A percentile compares a stretch with the other conserved stretches of the same genome.
Conservation (phyloP, 2,113 vertebrate species). For the Cinclus mexicanus region DNA sequence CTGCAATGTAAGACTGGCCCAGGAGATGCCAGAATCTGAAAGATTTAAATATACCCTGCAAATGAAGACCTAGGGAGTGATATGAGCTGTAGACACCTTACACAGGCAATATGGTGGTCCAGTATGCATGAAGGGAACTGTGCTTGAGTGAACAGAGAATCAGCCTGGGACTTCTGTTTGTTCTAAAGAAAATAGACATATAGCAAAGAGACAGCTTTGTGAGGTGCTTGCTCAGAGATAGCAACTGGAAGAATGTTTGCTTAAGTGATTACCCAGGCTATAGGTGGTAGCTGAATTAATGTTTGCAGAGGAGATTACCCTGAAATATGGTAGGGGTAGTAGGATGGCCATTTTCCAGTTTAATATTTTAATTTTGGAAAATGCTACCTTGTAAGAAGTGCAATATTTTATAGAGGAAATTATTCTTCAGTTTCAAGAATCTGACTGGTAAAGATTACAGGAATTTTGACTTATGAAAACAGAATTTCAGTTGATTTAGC, state of each 20-base stretch:
- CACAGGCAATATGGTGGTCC: background rate
- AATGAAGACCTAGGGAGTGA: background rate
- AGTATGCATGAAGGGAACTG: background rate
- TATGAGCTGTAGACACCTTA: background rate
- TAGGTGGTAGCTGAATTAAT: constrained; percentile 24
- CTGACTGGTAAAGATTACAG: background rate
- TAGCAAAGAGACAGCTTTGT: background rate
- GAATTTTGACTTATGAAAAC: background rate
- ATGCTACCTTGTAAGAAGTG: background rate
- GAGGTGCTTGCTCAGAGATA: background rate
- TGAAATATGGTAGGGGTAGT: background rate
- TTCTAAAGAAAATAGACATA: background rate
- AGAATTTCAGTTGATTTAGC: background rate
- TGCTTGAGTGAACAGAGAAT: background rate
- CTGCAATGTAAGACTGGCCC: background rate
- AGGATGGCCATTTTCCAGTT: background rate
- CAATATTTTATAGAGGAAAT: background rate
- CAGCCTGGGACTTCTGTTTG: background rate
- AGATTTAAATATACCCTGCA: background rate
- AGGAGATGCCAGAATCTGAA: background rate
- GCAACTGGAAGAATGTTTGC: background rate
- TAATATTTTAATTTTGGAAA: constrained; percentile 3
- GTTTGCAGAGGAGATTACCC: constrained; percentile 29
- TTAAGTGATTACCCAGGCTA: background rate
- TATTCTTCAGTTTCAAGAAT: background rate